phyloP scores from a whole-genome alignment of 2,113 vertebrate species.

The Rallus limicola region DNA sequence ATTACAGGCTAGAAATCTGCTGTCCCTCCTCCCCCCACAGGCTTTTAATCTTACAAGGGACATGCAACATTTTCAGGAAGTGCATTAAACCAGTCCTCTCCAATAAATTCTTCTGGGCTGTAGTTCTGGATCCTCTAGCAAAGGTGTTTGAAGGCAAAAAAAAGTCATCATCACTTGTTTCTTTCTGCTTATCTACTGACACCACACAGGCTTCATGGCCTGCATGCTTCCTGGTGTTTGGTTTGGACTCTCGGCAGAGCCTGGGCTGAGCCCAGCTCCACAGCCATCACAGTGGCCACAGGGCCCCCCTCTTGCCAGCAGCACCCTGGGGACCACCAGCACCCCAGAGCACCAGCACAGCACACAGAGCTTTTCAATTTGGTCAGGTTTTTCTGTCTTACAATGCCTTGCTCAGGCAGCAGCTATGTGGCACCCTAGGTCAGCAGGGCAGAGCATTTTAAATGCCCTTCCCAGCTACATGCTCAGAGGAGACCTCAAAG shows the following conservation, averaged over 20 bases:
- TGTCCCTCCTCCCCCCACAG: too few relatives aligned
- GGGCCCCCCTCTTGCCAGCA: accelerated
- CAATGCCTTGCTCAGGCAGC: not conserved
- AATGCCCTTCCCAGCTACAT: too few relatives aligned
- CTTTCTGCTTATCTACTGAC: not conserved
- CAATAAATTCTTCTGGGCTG: not conserved
- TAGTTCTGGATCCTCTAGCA: not conserved
- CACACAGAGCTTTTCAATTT: not conserved
- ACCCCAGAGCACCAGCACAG: not conserved
- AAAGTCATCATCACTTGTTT: not conserved
- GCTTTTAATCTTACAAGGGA: not conserved
- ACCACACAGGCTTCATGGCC: not conserved
- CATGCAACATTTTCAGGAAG: not conserved
- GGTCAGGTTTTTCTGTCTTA: not conserved
- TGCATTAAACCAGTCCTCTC: not conserved
- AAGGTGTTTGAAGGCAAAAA: not conserved
- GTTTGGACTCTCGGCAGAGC: not conserved
- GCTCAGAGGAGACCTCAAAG: not conserved
- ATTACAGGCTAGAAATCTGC: not conserved
- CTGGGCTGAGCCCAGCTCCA: not conserved
- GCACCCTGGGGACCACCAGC: not conserved
- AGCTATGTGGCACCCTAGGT: not conserved
- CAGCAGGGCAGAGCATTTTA: not conserved
- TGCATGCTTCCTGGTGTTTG: accelerated
- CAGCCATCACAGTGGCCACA: not conserved